phyloP scores from a whole-genome alignment of 2,888 invertebrate genomes.

The Agrochola circellaris region DNA sequence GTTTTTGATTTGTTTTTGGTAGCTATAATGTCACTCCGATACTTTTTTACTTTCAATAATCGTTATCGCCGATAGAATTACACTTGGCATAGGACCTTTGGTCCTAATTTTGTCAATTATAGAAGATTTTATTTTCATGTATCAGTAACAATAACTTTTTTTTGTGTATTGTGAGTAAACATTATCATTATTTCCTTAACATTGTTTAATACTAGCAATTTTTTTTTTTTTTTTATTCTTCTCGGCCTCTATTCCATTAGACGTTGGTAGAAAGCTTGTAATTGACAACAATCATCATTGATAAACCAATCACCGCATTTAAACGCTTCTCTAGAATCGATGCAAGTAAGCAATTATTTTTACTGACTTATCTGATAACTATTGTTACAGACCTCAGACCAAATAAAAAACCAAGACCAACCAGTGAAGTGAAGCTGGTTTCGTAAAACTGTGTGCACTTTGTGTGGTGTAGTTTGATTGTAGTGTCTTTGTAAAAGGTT shows the following conservation, averaged over 20 bases:
- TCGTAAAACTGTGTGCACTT: no score
- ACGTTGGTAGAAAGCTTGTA: not conserved
- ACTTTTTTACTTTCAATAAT: no score
- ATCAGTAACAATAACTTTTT: not conserved
- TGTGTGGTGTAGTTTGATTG: no score
- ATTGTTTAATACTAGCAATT: not conserved
- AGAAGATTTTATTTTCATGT: not conserved
- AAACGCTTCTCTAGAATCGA: slow-evolving; percentile 16
- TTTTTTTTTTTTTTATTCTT: no score
- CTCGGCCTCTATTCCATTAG: not conserved
- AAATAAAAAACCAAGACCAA: no score
- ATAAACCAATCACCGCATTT: slow-evolving; percentile 11
- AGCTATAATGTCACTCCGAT: no score
- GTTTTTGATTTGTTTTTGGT: no score
- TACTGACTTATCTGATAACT: not conserved
- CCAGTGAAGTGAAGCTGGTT: no score
- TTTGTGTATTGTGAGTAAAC: not conserved
- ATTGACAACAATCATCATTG: not conserved
- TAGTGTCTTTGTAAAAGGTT: no score
- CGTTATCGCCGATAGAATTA: not conserved
- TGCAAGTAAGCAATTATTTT: not conserved
- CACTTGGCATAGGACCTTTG: not conserved
- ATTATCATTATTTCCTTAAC: not conserved
- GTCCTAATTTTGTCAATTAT: not conserved
- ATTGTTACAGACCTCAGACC: no score